Percentiles rank a stretch among this genome's conserved stretches.
Evolutionary conservation across 2,888 invertebrate genomes (phyloP).

Genomic region (Athrips mouffetella): DNA sequence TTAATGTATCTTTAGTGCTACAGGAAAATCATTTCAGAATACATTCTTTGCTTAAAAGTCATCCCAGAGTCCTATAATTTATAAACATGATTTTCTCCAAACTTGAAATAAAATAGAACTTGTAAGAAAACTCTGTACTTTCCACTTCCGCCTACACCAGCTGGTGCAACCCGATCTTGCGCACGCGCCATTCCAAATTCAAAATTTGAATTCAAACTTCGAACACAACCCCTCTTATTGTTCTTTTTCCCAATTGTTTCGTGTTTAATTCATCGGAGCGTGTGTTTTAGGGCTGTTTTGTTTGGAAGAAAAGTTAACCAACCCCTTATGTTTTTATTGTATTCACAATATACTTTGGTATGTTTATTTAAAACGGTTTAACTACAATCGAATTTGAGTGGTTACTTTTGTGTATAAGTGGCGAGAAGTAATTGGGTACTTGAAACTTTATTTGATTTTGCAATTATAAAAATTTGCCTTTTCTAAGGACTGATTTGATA

Average conservation of each 20-base stretch:
- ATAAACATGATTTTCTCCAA: no score
- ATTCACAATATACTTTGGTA: conserved; percentile 6
- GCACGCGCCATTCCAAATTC: conserved; percentile 41
- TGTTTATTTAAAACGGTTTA: conserved; percentile 8
- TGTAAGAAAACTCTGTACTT: conserved; percentile 4
- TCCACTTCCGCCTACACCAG: conserved; percentile 27
- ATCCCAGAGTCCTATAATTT: no score
- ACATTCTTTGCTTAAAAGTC: no score
- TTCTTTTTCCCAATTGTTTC: conserved; percentile 38
- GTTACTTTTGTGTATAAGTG: conserved; percentile 8
- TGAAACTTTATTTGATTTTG: background rate
- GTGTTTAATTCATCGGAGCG: conserved; percentile 27
- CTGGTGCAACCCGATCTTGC: conserved; percentile 38
- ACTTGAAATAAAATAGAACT: background rate
- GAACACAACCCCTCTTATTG: conserved; percentile 34
- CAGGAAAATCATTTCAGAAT: background rate
- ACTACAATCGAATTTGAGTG: conserved; percentile 8
- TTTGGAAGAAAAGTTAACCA: conserved; percentile 9
- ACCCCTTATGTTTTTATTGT: conserved; percentile 7
- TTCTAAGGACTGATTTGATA: no score
- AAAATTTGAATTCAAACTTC: conserved; percentile 35
- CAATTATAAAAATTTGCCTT: background rate
- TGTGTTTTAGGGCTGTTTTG: conserved; percentile 24
- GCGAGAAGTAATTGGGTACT: conserved; percentile 6
- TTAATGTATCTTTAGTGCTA: background rate